phyloP scores from a whole-genome alignment of 2,113 vertebrate genomes.

The Phylloscopus trochilus region DNA sequence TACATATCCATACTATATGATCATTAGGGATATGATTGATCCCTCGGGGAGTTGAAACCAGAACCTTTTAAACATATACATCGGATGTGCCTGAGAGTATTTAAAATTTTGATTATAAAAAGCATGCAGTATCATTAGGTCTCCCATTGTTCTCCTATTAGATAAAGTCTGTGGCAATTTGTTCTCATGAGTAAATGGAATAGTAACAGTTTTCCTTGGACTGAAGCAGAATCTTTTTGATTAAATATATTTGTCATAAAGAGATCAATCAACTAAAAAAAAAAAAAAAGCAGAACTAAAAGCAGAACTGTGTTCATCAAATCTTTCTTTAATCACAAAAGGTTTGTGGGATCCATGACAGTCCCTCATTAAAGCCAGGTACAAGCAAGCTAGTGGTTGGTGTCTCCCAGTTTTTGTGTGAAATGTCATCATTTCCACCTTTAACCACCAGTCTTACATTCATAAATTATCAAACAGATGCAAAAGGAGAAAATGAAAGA shows the following conservation, averaged over 20 bases:
- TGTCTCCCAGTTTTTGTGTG: background rate
- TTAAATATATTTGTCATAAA: background rate
- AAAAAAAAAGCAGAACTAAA: no score
- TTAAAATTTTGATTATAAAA: background rate
- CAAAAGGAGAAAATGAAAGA: background rate
- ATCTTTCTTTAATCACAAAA: background rate
- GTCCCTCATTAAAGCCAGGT: background rate
- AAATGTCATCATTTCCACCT: background rate
- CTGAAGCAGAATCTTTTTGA: background rate
- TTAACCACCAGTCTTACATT: background rate
- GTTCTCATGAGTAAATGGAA: background rate
- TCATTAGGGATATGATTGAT: background rate
- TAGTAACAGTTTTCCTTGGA: background rate
- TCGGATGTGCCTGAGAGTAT: background rate
- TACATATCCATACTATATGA: background rate
- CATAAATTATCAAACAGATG: background rate
- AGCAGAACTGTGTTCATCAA: background rate
- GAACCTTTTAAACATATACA: background rate
- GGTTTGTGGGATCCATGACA: background rate
- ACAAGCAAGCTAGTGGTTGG: background rate
- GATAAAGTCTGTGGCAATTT: background rate
- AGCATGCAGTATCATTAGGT: background rate
- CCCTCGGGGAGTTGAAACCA: background rate
- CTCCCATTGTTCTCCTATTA: background rate
- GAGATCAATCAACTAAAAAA: background rate